These are phyloP conservation scores for Mallotus villosus DNA, from an alignment of 2,797 vertebrate genomes.

Conservation along the genomic window DNA sequence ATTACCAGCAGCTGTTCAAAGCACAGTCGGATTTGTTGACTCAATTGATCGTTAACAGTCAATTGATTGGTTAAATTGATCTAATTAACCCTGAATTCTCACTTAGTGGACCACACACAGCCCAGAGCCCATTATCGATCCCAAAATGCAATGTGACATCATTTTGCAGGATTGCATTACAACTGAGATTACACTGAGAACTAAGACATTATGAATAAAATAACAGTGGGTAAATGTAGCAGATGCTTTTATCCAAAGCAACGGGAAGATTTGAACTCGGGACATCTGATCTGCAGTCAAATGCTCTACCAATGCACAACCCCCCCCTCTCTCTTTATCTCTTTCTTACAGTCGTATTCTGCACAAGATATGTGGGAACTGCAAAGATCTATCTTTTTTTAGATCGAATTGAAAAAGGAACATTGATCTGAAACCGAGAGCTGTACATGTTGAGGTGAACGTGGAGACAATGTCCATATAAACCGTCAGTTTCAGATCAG, in stretches of 20 bases:
- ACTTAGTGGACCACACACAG: conserved; percentile 34
- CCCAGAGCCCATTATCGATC: conserved; percentile 58
- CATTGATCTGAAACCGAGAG: no score
- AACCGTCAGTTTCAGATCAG: no score
- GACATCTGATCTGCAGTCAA: conserved; percentile 77
- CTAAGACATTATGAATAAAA: background rate
- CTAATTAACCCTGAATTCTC: conserved; percentile 59
- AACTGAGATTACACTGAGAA: background rate
- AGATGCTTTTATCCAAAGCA: no score
- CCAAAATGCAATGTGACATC: background rate
- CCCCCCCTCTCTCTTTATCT: no score
- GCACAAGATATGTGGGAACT: no score
- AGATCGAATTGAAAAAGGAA: no score
- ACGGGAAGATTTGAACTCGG: conserved; percentile 69
- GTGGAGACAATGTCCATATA: no score
- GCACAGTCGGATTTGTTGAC: conserved; percentile 53
- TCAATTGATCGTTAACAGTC: conserved; percentile 62
- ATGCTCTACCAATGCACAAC: conserved; percentile 54
- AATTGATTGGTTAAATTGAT: conserved; percentile 68
- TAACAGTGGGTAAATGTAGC: background rate
- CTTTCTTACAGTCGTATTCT: no score
- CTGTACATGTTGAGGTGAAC: no score
- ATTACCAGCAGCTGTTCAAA: background rate
- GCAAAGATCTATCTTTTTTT: no score
- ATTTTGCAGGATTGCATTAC: background rate